phyloP scores from a whole-genome alignment of 2,113 vertebrate genomes.

The Parotia lawesii region DNA sequence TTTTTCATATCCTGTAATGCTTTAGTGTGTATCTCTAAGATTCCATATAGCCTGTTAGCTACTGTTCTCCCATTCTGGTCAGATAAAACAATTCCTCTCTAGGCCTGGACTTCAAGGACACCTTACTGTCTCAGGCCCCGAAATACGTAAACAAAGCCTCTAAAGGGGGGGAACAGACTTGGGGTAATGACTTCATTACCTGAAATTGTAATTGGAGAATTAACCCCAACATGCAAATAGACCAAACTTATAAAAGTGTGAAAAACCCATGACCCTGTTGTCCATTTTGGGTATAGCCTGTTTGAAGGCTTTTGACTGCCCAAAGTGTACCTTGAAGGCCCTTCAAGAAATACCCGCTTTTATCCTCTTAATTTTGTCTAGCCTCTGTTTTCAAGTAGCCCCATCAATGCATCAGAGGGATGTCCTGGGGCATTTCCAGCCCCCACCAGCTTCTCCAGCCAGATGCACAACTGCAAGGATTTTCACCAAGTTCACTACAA shows the following conservation, averaged over 20 bases:
- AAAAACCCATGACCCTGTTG: accelerated
- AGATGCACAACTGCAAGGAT: neutral
- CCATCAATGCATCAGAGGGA: neutral
- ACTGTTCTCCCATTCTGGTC: neutral
- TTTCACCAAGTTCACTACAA: neutral
- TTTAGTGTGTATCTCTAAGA: neutral
- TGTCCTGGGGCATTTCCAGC: neutral
- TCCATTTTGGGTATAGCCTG: neutral
- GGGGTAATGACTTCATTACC: neutral
- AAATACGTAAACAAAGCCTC: neutral
- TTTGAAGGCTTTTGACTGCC: neutral
- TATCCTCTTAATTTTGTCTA: neutral
- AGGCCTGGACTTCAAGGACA: neutral
- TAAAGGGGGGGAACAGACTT: neutral
- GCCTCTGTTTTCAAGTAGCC: neutral
- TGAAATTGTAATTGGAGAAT: neutral
- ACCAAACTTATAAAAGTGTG: neutral
- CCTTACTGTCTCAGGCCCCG: neutral
- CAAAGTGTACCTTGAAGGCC: neutral
- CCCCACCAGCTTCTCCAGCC: neutral
- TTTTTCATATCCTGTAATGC: neutral
- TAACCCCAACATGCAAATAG: neutral
- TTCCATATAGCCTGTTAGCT: neutral
- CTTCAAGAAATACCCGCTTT: neutral
- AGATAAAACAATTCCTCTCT: neutral